Percentiles rank a stretch among this genome's conserved stretches.
Conservation (phyloP, 2,888 invertebrate genomes). For the Dryomyza anilis region DNA sequence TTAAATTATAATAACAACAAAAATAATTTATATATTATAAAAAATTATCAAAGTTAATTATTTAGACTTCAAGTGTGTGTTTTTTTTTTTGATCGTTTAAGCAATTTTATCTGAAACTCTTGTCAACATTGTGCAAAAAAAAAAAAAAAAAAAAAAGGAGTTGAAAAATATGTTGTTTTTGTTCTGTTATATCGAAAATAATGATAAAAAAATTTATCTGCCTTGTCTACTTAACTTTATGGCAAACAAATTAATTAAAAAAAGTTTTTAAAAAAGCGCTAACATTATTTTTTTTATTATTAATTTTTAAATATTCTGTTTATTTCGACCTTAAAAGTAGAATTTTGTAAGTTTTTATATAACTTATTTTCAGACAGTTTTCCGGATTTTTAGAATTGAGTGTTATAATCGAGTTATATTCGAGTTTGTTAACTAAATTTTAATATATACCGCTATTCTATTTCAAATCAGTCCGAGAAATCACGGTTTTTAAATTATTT, state of each 20-base stretch:
- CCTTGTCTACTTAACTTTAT: constrained; percentile 6
- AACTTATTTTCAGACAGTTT: background rate
- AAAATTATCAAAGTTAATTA: background rate
- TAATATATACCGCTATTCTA: too few relatives aligned
- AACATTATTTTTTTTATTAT: background rate
- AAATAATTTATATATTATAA: background rate
- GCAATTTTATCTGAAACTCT: background rate
- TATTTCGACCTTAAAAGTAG: background rate
- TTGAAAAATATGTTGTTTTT: background rate
- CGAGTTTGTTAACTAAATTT: too few relatives aligned
- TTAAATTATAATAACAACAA: constrained; percentile 1
- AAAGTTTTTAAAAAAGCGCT: background rate
- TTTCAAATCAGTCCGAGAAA: too few relatives aligned
- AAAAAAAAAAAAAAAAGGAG: background rate
- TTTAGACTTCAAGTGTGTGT: background rate
- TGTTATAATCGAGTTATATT: background rate
- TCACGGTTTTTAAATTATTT: too few relatives aligned
- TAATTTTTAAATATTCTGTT: background rate
- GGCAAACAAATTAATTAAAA: constrained; percentile 28
- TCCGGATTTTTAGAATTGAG: background rate
- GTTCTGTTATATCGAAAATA: too few relatives aligned
- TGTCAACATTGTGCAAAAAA: constrained; percentile 1
- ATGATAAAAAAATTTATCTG: too few relatives aligned
- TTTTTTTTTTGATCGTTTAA: background rate
- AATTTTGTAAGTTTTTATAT: background rate